Conservation (phyloP, 2,888 invertebrate species). For the Branchipolynoe longqiensis region DNA sequence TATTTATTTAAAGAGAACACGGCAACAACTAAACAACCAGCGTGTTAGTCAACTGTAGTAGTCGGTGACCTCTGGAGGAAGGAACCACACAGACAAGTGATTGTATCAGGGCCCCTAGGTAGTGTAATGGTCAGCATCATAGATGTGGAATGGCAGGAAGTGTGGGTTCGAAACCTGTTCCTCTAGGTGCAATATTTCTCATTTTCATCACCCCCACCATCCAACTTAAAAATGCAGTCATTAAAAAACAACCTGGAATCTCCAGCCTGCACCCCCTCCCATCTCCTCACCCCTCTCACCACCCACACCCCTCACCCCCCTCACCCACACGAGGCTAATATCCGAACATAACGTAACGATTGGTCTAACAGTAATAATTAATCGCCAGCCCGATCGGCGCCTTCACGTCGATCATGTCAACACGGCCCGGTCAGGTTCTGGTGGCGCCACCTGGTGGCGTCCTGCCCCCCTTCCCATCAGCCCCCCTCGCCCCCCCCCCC, state of each 20-base stretch:
- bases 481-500: not conserved
- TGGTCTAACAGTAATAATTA: constrained; percentile 49
- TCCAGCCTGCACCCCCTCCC: not conserved
- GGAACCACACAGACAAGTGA: too few species aligned
- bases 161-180: too few species aligned
- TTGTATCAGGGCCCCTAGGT: too few species aligned
- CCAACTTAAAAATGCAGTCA: constrained; percentile 20
- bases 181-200: too few species aligned
- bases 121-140: too few species aligned
- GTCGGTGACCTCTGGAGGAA: too few species aligned
- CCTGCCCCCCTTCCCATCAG: constrained; percentile 31
- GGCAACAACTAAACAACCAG: too few species aligned
- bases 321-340: constrained; percentile 4
- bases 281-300: not conserved
- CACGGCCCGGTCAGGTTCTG: constrained; percentile 34
- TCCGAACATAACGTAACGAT: constrained; percentile 41
- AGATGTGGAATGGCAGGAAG: too few species aligned
- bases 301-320: not conserved
- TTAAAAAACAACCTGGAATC: too few species aligned
- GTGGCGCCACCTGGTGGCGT: constrained; percentile 28
- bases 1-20: too few species aligned
- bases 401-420: constrained; percentile 46
- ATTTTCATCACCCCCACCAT: too few species aligned
- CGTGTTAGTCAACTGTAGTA: too few species aligned
- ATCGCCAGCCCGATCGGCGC: constrained; percentile 32